Evolutionary conservation across 2,113 vertebrate genomes (phyloP), one percentile per base, ranked within the genome.

Genomic region (Rhagologus leucostigma): DNA sequence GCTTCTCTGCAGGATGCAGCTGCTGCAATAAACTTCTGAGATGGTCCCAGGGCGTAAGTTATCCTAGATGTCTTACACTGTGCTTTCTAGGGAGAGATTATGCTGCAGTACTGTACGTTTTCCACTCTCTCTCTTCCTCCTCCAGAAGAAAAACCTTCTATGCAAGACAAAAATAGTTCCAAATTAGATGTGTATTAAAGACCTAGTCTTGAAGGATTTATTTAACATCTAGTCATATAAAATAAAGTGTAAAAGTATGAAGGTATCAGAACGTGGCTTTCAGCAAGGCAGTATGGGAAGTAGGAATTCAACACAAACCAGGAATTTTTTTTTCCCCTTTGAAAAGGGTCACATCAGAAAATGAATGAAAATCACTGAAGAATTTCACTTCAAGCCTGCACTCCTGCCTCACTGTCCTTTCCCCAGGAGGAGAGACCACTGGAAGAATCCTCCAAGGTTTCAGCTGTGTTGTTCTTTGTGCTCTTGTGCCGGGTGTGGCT

Each of bases 181-280:
- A 76, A 93, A 95, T 97, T 96, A 98, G 92, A 90, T 92, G 39
- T 87, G 79, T 97, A 98, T 94, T 97, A 96, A 98, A 96, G 87
- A 97, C 89, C 92, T 97, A 97, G 96, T 94, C 97, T 65, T 95
- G 96, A 97, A 97, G 97, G 97, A 97, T 96, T 97, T 94, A 95
- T 95, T 96, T 88, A 97, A 98, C 92, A 89, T 94, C 96, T 97
- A 98, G 94, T 97, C 97, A 97, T 97, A 97, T 95, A 98, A 98
- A 98, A 97, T 96, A 97, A 98, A 87, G 89, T 96, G 93, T 97
- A 96, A 97, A 96, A 97, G 90, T 96, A 96, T 91, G 95, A 97
- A 90, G 89, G 71, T 96, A 97, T 93, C 87, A 84, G 94, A 97
- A 96, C 49, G 87, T 86, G 95, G 92, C 92, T 97, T 96, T 97